Evolutionary conservation across 2,888 invertebrate species (phyloP), one percentile per base, ranked within the genome.

Genomic region (Sinopyrophorus schimmeli): DNA sequence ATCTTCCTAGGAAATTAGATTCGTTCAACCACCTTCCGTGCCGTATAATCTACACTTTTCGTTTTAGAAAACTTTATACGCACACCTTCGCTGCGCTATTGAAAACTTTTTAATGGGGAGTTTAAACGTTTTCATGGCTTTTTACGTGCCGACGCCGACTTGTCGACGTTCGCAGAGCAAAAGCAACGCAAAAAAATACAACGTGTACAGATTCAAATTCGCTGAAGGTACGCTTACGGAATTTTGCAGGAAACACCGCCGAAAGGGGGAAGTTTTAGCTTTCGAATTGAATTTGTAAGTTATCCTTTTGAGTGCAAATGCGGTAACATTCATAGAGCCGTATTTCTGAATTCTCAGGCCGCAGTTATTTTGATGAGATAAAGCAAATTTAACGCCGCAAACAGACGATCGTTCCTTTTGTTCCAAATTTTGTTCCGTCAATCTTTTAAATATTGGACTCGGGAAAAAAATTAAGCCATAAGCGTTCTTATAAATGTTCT

Each of bases 1-100:
- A 32, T 53, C 54, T 53, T 32, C 39, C 38, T 12, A 53, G 58
- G 58, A 60, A 59, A 60, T 58, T 60, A 58, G 54, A 58, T 57
- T 57, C 47, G 37, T 39, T 44, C 30, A 51, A 32, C 41, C 53
- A 52, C 55, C 52, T 58, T 60, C 49, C 55, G 40, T 23, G 31
- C 30, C 20, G 18, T 26, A 32, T 43, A 28, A 55, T 38, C 26
- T 15, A 32, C 31, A 32, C 43, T 30, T 24, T 39, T 47, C 48
- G 39, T 43, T 48, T 47, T 28, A 21, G 28, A 49, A 30, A 30
- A 14, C n/a, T 42, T 21, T 35, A 26, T 17, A 17, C 15, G 14
- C 16, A 12, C 16, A 16, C 9, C 5, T 17, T 31, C 31, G 32
- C 35, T 10, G 14, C 34, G 16, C 39, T 11, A 17, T 6, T 3